phyloP scores from a whole-genome alignment of 1,140 invertebrate genomes.

The Drosophila burlai region DNA sequence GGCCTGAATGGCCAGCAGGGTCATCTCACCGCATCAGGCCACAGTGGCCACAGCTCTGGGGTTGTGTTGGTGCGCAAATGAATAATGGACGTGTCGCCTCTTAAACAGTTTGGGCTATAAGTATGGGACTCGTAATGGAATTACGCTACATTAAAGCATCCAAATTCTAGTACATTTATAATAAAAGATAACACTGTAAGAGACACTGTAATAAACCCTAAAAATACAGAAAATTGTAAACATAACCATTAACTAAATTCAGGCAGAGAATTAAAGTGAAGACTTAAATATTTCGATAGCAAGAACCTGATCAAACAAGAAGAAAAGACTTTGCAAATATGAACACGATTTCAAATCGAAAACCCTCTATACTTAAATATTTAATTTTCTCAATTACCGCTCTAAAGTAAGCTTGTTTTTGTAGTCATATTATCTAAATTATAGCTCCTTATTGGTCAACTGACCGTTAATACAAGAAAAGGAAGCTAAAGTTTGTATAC shows the following conservation, averaged over 20 bases:
- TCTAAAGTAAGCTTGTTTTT: too few relatives aligned
- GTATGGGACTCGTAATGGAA: slow-evolving; percentile 12
- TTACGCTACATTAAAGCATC: neutral
- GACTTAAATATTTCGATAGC: neutral
- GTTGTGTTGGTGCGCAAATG: slow-evolving; percentile 23
- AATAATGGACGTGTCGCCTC: slow-evolving; percentile 34
- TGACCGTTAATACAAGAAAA: too few relatives aligned
- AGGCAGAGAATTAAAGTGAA: neutral
- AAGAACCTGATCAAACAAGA: neutral
- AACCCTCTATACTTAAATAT: too few relatives aligned
- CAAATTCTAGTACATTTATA: neutral
- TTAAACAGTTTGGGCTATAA: slow-evolving; percentile 31
- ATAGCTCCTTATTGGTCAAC: too few relatives aligned
- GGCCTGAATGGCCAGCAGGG: slow-evolving; percentile 9
- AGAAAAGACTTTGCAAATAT: too few relatives aligned
- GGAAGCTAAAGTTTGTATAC: too few relatives aligned
- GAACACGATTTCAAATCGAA: too few relatives aligned
- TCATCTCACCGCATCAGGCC: slow-evolving; percentile 10
- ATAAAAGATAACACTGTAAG: neutral
- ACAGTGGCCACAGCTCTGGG: slow-evolving; percentile 19
- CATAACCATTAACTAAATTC: neutral
- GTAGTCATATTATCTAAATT: too few relatives aligned
- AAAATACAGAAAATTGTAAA: too few relatives aligned
- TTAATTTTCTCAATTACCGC: too few relatives aligned
- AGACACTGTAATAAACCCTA: neutral